Conservation (phyloP, 2,888 invertebrate species). For the Lasioglossum oenotherae region DNA sequence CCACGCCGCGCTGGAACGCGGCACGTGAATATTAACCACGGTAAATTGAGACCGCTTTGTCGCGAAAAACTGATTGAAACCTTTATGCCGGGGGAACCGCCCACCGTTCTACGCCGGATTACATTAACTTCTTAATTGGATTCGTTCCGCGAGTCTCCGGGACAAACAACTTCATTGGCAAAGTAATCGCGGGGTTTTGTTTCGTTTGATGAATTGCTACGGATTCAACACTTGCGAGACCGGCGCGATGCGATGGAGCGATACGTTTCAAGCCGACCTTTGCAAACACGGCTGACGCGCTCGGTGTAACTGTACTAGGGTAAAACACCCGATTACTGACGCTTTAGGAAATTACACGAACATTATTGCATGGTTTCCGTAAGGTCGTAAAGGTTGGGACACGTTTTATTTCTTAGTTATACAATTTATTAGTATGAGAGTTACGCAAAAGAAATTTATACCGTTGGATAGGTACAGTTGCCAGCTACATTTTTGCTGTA, state of each 20-base stretch:
- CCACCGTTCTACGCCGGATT: not conserved
- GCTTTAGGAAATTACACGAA: too few species aligned
- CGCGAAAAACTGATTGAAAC: conserved; percentile 38
- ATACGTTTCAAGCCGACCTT: not conserved
- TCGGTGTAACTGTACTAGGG: not conserved
- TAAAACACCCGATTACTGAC: too few species aligned
- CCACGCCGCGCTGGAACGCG: conserved; percentile 13
- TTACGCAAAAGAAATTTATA: too few species aligned
- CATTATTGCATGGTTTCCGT: too few species aligned
- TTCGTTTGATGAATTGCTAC: not conserved
- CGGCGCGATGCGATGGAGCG: not conserved
- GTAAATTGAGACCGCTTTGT: conserved; percentile 45
- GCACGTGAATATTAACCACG: conserved; percentile 40
- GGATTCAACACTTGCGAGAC: not conserved
- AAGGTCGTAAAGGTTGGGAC: too few species aligned
- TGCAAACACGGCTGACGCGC: not conserved
- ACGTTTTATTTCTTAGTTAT: too few species aligned
- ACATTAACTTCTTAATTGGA: conserved; percentile 18
- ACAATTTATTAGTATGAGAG: too few species aligned
- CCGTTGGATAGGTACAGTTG: too few species aligned
- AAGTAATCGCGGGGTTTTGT: not conserved
- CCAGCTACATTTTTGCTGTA: too few species aligned
- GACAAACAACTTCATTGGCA: not conserved
- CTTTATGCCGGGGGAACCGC: not conserved
- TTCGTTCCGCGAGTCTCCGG: not conserved